phyloP scores from a whole-genome alignment of 2,113 vertebrate species.

The Xenopus borealis region DNA sequence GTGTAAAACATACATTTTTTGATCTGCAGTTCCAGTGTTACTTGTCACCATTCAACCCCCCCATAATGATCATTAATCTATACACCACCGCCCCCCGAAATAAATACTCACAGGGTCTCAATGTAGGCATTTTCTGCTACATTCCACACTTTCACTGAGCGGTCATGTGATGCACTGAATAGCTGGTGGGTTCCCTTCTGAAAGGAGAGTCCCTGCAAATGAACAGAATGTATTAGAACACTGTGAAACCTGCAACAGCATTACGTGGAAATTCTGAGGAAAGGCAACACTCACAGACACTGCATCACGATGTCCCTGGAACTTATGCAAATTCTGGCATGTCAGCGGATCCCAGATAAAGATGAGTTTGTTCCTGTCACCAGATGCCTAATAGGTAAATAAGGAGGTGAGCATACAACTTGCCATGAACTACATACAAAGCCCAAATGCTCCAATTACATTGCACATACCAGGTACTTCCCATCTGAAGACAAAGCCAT shows the following conservation, averaged over 20 bases:
- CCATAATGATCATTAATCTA: neutral
- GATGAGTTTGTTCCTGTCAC: conserved; percentile 89
- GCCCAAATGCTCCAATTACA: neutral
- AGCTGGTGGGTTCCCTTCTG: conserved; percentile 85
- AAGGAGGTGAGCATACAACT: neutral
- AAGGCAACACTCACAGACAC: conserved; percentile 75
- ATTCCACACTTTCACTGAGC: conserved; percentile 92
- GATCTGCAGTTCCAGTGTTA: too few species aligned
- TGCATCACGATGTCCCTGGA: conserved; percentile 83
- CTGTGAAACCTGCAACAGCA: too few species aligned
- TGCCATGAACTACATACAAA: neutral
- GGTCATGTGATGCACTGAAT: conserved; percentile 90
- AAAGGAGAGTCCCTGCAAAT: conserved; percentile 84
- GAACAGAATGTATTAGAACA: neutral
- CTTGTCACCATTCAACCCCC: too few species aligned
- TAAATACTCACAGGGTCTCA: conserved; percentile 86
- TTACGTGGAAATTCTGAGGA: neutral
- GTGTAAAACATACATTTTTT: too few species aligned
- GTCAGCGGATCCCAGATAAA: conserved; percentile 88
- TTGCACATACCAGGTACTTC: conserved; percentile 83
- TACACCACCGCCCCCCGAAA: accelerated
- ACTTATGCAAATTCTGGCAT: conserved; percentile 82
- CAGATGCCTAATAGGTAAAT: conserved; percentile 72
- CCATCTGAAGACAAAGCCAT: conserved; percentile 92
- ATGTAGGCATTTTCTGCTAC: conserved; percentile 90